phyloP scores from a whole-genome alignment of 1,140 invertebrate species.

The Chymomyza costata region DNA sequence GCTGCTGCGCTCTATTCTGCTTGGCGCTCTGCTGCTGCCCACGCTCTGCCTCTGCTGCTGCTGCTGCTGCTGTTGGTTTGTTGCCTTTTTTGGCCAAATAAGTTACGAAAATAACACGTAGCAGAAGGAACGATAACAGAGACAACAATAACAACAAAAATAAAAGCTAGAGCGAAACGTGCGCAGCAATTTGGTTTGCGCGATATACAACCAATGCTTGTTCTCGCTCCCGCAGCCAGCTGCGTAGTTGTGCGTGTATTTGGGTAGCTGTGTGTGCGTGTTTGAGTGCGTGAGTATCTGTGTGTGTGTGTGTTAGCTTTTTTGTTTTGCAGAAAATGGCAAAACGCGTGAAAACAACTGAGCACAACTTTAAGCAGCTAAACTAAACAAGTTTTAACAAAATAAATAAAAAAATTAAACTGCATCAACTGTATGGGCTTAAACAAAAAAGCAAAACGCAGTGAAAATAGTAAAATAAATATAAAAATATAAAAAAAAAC shows the following conservation, averaged over 20 bases:
- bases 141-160: constrained; percentile 5
- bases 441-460: constrained; percentile 1
- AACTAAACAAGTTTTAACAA: constrained; percentile 2
- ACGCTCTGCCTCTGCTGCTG: too few relatives aligned
- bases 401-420: constrained; percentile 4
- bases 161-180: too few relatives aligned
- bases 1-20: constrained; percentile 18
- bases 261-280: constrained; percentile 5
- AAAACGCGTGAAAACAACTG: constrained; percentile 27
- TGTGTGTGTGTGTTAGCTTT: constrained; percentile 8
- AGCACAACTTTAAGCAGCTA: not conserved
- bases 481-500: not conserved
- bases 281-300: too few relatives aligned
- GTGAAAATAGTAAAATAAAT: not conserved
- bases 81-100: constrained; percentile 32
- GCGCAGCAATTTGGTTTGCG: constrained; percentile 42
- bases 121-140: too few relatives aligned
- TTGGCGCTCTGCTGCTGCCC: constrained; percentile 6
- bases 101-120: too few relatives aligned
- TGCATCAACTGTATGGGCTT: not conserved
- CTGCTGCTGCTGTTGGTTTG: constrained; percentile 5
- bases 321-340: constrained; percentile 17
- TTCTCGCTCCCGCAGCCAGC: constrained; percentile 30
- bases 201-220: too few relatives aligned
- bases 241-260: constrained; percentile 16